These are phyloP conservation scores for Tetrao urogallus DNA, from an alignment of 2,113 vertebrate species.

Conservation along the genomic window DNA sequence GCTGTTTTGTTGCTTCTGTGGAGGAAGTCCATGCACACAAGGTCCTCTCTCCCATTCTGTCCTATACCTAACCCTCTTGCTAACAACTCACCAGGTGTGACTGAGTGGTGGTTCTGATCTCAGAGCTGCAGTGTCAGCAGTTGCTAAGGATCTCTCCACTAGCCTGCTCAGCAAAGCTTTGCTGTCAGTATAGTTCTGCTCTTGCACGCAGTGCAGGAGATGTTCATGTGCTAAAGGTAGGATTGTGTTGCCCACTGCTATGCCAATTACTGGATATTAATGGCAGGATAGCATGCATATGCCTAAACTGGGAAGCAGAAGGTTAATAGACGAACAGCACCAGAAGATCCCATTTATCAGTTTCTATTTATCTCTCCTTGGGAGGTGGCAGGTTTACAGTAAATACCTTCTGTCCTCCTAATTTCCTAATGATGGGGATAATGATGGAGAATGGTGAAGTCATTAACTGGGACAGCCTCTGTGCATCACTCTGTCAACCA, in stretches of 20 bases:
- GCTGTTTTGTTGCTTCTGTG: background rate
- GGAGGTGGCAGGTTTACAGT: slow-evolving; percentile 99
- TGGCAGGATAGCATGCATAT: slow-evolving; percentile 93
- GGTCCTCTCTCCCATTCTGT: background rate
- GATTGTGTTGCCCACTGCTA: slow-evolving; percentile 69
- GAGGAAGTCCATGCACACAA: background rate
- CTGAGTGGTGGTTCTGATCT: background rate
- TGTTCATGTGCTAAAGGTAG: slow-evolving; percentile 54
- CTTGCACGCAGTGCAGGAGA: background rate
- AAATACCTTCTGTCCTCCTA: slow-evolving; percentile 99
- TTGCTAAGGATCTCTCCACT: background rate
- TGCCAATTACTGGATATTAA: slow-evolving; percentile 94
- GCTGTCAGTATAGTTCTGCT: background rate
- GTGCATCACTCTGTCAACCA: slow-evolving; percentile 98
- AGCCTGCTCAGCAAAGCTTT: slow-evolving; percentile 2
- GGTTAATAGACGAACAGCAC: slow-evolving; percentile 96
- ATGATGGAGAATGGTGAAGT: slow-evolving; percentile 99
- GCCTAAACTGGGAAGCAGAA: slow-evolving; percentile 93
- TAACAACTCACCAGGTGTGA: background rate
- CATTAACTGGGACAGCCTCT: slow-evolving; percentile 98
- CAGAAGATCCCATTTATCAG: slow-evolving; percentile 98
- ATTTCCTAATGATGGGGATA: slow-evolving; percentile 99
- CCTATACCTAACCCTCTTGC: background rate
- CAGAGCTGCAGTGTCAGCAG: background rate
- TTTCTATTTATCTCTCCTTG: slow-evolving; percentile 99